Conservation (phyloP, 2,113 vertebrate genomes). For the Syrrhaptes paradoxus region DNA sequence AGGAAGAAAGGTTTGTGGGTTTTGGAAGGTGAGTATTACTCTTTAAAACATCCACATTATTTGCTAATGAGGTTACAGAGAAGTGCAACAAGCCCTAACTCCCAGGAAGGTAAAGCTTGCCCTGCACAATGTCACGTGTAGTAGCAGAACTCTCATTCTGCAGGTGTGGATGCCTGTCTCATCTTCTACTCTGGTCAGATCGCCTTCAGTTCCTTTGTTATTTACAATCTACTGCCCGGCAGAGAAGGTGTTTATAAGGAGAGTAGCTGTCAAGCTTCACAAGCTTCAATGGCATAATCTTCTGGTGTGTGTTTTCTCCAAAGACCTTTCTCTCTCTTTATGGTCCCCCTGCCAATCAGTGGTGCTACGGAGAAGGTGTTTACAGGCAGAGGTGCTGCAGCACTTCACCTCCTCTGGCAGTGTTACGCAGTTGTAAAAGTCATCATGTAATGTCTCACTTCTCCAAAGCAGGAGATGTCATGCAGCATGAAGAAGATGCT, state of each 20-base stretch:
- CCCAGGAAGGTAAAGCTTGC: neutral
- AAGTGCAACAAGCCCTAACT: neutral
- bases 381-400: slow-evolving; percentile 49
- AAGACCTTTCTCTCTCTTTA: slow-evolving; percentile 10
- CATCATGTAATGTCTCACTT: neutral
- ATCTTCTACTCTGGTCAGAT: neutral
- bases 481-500: slow-evolving; percentile 45
- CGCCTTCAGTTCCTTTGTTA: neutral
- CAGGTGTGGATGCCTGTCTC: neutral
- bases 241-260: slow-evolving; percentile 1
- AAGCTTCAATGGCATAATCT: neutral
- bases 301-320: neutral
- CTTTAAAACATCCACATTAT: neutral
- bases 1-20: neutral
- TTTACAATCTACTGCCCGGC: neutral
- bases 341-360: neutral
- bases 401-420: slow-evolving; percentile 12
- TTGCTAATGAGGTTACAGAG: neutral
- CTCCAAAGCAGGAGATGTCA: slow-evolving; percentile 40
- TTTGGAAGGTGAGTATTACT: neutral
- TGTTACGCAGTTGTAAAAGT: slow-evolving; percentile 5
- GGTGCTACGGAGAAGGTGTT: slow-evolving; percentile 20
- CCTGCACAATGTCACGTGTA: accelerated
- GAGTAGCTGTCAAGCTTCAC: slow-evolving; percentile 4
- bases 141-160: neutral